Percentiles rank a stretch among this genome's conserved stretches.
These are phyloP conservation scores for Variabilichromis moorii DNA, from an alignment of 2,113 vertebrate species.

Conservation along the genomic window DNA sequence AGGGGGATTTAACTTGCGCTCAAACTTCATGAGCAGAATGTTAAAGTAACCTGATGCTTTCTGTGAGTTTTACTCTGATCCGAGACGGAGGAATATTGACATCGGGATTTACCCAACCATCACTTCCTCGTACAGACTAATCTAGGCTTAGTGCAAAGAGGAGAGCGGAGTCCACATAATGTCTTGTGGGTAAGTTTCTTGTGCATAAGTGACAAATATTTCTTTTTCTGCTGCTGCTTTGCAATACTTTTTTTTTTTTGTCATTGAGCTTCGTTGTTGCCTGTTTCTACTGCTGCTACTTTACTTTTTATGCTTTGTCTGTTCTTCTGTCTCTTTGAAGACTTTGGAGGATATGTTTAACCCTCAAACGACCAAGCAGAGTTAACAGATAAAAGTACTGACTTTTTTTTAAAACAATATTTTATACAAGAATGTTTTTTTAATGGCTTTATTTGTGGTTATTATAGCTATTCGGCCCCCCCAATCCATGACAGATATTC, in stretches of 20 bases:
- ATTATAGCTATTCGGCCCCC: background rate
- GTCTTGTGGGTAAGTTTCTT: constrained; percentile 41
- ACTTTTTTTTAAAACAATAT: background rate
- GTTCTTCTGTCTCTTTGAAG: background rate
- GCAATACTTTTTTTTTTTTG: background rate
- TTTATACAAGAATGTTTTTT: background rate
- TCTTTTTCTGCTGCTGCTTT: background rate
- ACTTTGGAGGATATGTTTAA: background rate
- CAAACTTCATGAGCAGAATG: background rate
- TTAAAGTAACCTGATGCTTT: background rate
- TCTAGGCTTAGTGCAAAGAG: background rate
- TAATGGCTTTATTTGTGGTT: background rate
- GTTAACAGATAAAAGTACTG: background rate
- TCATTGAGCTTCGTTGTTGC: background rate
- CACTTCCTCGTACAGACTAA: background rate
- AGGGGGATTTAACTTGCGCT: background rate
- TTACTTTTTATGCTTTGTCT: background rate
- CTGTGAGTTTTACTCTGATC: background rate
- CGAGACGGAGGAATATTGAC: background rate
- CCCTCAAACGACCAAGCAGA: background rate
- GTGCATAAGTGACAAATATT: background rate
- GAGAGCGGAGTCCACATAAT: background rate
- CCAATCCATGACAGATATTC: background rate
- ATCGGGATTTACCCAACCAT: background rate
- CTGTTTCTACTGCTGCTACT: background rate